Base-by-base conservation (phyloP, 2,888 invertebrate species). In the Laothoe populi region DNA sequence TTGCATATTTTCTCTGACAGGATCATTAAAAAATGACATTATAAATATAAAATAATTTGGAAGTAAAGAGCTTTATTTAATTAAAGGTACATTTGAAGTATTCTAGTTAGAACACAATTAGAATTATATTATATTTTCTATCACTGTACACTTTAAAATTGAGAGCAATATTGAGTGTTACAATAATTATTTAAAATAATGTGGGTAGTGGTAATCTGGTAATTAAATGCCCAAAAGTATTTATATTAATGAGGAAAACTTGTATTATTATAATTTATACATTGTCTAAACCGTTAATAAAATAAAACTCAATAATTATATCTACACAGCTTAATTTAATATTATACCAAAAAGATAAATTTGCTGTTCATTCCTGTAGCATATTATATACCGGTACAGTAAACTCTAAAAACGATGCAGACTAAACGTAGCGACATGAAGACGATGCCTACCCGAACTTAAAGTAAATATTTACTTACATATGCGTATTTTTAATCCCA, bases 401-500 rank as follows among this genome's bases (percentile, higher is more conserved):
- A 48, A 59, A 63, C 40, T 31, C 24, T 11, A 38, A 60, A 40
- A 40, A 60, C 16, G 24, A 61, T 16, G 31, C 19, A 26, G 26
- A 26, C 7, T 42, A 53, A 61, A 61, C 31, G 42, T n/a, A 26
- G 26, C 26, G 42, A 53, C 19, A 67, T 61, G 63, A 67, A 68
- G 67, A 66, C 63, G 65, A 64, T 69, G 67, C 42, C 19, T 13
- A 53, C 48, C 26, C 49, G 66, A 69, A 65, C 66, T 65, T 72
- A 78, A 71, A 65, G 75, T 87, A 86, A 88, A 89, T 89, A 90
- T 90, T 90, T 89, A 92, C 91, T 91, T 82, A 92, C 92, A 79
- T 84, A 82, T 75, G 78, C 77, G 84, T 88, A 86, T 84, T 87
- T 84, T 80, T 83, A 84, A 85, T 88, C 85, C 87, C 70, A 84